Evolutionary conservation across 1,140 invertebrate genomes (phyloP).

Genomic region (Planococcus citri): DNA sequence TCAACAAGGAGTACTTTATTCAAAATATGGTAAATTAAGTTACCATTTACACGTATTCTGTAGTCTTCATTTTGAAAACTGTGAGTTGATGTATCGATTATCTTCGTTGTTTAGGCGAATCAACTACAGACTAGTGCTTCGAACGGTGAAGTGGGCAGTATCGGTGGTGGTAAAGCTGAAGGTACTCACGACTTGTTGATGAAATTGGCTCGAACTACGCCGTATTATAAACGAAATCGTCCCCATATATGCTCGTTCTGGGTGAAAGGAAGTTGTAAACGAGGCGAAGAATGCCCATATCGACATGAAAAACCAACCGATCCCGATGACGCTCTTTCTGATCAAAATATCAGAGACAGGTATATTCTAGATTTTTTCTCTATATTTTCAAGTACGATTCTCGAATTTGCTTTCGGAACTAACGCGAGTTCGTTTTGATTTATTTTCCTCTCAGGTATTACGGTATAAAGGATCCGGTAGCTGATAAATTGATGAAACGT

Average conservation of each 20-base stretch:
- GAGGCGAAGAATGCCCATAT: conserved; percentile 99
- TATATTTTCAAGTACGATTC: not conserved
- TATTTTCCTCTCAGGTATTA: conserved; percentile 54
- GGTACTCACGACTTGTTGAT: conserved; percentile 80
- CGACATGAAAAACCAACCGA: conserved; percentile 98
- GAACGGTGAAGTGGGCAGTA: conserved; percentile 30
- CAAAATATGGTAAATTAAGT: conserved; percentile 61
- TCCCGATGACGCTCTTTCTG: conserved; percentile 95
- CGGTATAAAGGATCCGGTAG: conserved; percentile 97
- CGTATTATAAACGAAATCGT: conserved; percentile 96
- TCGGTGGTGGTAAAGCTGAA: conserved; percentile 52
- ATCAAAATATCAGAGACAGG: conserved; percentile 98
- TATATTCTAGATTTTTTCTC: conserved; percentile 23
- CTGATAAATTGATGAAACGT: conserved; percentile 89
- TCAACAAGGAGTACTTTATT: conserved; percentile 98
- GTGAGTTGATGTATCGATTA: not conserved
- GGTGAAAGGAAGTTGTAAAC: conserved; percentile 98
- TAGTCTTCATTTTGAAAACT: no score
- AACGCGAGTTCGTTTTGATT: no score
- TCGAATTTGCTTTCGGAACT: conserved; percentile 3
- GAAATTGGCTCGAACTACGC: conserved; percentile 89
- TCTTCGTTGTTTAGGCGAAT: not conserved
- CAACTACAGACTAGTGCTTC: not conserved
- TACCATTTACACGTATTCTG: no score
- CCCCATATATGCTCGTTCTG: conserved; percentile 99